Base-by-base conservation (phyloP, 2,888 invertebrate genomes). In the Eurytoma adleriae region DNA sequence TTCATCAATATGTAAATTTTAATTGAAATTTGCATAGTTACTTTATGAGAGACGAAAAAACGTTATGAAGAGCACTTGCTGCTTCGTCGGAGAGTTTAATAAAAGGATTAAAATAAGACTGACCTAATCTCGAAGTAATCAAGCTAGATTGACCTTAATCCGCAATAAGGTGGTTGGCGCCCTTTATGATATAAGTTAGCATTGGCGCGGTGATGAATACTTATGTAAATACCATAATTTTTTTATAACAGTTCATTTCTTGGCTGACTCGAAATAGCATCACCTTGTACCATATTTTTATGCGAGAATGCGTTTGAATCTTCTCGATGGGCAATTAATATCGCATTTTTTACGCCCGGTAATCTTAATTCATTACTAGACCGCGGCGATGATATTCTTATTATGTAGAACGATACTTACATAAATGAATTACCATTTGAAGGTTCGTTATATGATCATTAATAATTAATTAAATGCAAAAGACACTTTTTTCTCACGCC, bases 231-330 rank as follows among this genome's bases (percentile, higher is more conserved):
- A 40, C 10, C 10, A 10, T 40, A 40, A 40, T 0, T 40, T 66
- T 68, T 59, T 68, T 57, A 61, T 61, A 27, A 61, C 27, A 61
- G 13, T n/a, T 54, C 54, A 14, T 54, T 54, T 40, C 18, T 64
- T 64, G 61, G 16, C 30, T 64, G 64, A n/a, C n/a, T 12, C 3
- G 18, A 62, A 16, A 18, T 14, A 76, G 7, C 57, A 61, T 69
- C 24, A 57, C 77, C 77, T 70, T 70, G 77, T 77, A n/a, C 64
- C 27, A 70, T 14, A 77, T 77, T n/a, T 68, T 27, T 18, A 14
- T 27, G 62, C 27, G 56, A 70, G 64, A 70, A 54, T 48, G 61
- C n/a, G 54, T 48, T 27, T 27, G 62, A n/a, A 61, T n/a, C 16
- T 7, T 61, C 20, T 62, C 16, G 10, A 52, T 48, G 30, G 50